Evolutionary conservation across 2,113 vertebrate species (phyloP), one percentile per base, ranked within the genome.

Genomic region (Aspiorhynchus laticeps): DNA sequence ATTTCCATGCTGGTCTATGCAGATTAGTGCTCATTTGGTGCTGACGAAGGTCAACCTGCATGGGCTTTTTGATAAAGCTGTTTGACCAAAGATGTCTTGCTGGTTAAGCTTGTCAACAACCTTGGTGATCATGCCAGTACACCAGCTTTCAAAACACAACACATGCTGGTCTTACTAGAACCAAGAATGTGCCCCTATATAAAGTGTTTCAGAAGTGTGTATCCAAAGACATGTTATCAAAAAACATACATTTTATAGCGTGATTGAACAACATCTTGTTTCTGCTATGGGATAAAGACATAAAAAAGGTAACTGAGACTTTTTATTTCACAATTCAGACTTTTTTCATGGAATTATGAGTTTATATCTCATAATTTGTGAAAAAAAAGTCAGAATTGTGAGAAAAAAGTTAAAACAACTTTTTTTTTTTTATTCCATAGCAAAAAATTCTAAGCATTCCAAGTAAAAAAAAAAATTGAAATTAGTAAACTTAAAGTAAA

Each of bases 61-160:
- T 41, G 36, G 36, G 69, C 69, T 73, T 73, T 73, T 73, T 73
- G 69, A 73, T 41, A 21, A 24, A 73, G 69, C 41, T 76, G 24
- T 43, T 46, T 76, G 41, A 76, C 24, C 41, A 76, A 7, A 46
- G n/a, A 48, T 46, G 73, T 76, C 41, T 76, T 76, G 38, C 73
- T 76, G 73, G 38, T 46, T 75, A 75, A 43, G 73, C 73, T 75
- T 26, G 41, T 75, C 69, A 38, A 24, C 33, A 73, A 24, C 33
- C 33, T 73, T 38, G 19, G 33, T 24, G 69, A 3, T 24, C 69
- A 71, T 71, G 67, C 33, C 33, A 24, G 67, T 38, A 71, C 67
- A 71, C 17, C 67, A 38, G 33, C 67, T 10, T 71, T 7, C 17
- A 38, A 73, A 24, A 73, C 69, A 73, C 69, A 73, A 24, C 19